These are phyloP conservation scores for Melospiza georgiana DNA, from an alignment of 2,113 vertebrate genomes.

Conservation along the genomic window DNA sequence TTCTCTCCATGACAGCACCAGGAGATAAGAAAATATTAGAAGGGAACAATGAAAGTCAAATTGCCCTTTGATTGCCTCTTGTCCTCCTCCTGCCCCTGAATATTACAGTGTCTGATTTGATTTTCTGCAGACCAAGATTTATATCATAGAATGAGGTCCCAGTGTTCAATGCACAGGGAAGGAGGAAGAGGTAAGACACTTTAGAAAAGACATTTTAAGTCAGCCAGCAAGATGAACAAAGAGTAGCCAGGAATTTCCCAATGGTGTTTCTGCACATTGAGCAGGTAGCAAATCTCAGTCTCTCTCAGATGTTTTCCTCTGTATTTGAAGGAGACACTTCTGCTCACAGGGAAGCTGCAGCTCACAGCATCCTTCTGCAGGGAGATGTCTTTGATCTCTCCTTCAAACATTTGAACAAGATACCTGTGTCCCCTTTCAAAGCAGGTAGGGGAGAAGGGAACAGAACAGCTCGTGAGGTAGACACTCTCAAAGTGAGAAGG, in stretches of 20 bases:
- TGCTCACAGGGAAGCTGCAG: background rate
- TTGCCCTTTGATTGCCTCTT: background rate
- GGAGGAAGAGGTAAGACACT: background rate
- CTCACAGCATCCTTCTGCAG: background rate
- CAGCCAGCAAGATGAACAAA: background rate
- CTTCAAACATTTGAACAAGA: background rate
- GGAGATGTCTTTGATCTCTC: background rate
- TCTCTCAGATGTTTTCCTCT: background rate
- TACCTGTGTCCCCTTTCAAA: background rate
- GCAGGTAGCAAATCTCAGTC: background rate
- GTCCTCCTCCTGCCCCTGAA: background rate
- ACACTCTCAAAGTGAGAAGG: background rate
- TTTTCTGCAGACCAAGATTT: background rate
- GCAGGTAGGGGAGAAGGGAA: background rate
- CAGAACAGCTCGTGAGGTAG: background rate
- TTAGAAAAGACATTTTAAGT: background rate
- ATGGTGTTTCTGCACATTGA: background rate
- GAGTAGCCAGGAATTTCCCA: background rate
- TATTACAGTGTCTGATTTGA: background rate
- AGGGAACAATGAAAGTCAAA: background rate
- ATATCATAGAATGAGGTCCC: background rate
- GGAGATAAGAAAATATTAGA: background rate
- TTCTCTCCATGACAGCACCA: background rate
- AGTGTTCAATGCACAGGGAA: background rate
- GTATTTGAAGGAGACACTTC: background rate